A percentile compares a stretch with the other conserved stretches of the same genome.
These are phyloP conservation scores for Chinchilla lanigera DNA, from an alignment of 2,113 vertebrate species.

Conservation along the genomic window DNA sequence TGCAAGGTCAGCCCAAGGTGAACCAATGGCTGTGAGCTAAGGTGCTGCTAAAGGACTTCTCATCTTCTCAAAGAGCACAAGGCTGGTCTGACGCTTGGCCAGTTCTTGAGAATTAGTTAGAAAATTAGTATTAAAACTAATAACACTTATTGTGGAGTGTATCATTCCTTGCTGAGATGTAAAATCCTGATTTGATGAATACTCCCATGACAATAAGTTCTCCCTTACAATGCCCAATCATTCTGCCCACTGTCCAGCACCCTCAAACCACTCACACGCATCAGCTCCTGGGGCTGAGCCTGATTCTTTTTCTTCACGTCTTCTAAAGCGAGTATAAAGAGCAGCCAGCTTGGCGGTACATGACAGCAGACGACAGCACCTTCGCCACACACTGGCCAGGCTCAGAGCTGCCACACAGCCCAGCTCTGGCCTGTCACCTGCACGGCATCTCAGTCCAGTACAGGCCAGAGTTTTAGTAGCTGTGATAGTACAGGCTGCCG, in stretches of 20 bases:
- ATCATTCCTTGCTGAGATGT: not conserved
- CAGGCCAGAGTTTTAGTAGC: not conserved
- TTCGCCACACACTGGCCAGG: not conserved
- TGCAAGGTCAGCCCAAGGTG: not conserved
- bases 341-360: not conserved
- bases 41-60: not conserved
- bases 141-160: not conserved
- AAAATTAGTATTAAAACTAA: constrained; percentile 39
- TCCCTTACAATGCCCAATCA: not conserved
- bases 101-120: not conserved
- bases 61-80: not conserved
- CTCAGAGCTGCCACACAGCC: not conserved
- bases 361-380: not conserved
- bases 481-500: not conserved
- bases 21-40: not conserved
- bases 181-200: constrained; percentile 12
- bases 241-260: not conserved
- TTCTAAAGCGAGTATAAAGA: constrained; percentile 11
- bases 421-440: not conserved
- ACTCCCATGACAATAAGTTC: not conserved
- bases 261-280: not conserved
- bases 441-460: not conserved
- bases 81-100: not conserved
- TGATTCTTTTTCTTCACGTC: not conserved
- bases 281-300: not conserved